Evolutionary conservation across 2,797 vertebrate species (phyloP).

Genomic region (Megaceryle alcyon): DNA sequence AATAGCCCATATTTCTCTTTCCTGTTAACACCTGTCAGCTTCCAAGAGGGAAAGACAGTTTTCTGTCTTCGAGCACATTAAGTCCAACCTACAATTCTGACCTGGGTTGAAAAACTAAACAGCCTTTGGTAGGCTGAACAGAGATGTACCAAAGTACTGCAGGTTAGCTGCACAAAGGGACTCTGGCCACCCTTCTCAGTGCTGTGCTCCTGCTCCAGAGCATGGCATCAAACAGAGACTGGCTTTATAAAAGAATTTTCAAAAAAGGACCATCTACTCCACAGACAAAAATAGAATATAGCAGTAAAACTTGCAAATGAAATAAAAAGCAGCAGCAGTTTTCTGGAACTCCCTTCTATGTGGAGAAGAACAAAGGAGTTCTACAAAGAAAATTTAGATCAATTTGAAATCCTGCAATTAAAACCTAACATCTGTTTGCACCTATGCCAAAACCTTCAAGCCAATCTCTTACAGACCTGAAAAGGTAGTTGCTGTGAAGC

Average conservation of each 20-base stretch:
- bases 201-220: not conserved
- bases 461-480: not conserved
- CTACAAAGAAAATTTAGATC: not conserved
- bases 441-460: not conserved
- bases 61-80: not conserved
- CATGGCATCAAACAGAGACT: not conserved
- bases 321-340: not conserved
- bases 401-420: not conserved
- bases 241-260: not conserved
- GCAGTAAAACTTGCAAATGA: not conserved
- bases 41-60: not conserved
- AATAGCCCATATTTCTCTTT: not conserved
- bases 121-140: not conserved
- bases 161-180: not conserved
- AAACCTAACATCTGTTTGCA: not conserved
- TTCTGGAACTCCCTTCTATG: not conserved
- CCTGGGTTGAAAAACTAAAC: not conserved
- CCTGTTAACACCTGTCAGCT: not conserved
- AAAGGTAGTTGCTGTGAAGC: not conserved
- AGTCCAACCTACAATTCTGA: not conserved
- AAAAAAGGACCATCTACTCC: not conserved
- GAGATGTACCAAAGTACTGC: not conserved
- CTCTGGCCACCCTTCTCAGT: not conserved
- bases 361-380: not conserved
- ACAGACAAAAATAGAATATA: not conserved